phyloP scores from a whole-genome alignment of 2,888 invertebrate species.

The Pollenia angustigena region DNA sequence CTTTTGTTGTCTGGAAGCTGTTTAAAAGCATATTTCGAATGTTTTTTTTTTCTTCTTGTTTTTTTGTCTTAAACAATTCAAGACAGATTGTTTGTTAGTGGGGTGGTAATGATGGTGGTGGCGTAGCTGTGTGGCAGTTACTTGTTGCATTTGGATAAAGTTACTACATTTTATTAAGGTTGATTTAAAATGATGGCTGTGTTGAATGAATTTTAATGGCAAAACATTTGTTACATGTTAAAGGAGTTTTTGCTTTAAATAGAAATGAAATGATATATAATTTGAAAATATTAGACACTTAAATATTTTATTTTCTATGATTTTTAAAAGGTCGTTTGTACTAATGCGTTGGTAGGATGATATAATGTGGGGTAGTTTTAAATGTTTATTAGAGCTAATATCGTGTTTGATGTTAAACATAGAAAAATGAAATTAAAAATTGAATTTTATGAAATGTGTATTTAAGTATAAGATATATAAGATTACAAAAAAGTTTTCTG shows the following conservation, averaged over 20 bases:
- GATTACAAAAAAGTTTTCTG: too few species aligned
- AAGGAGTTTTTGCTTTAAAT: constrained; percentile 25
- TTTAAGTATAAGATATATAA: too few species aligned
- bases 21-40: not conserved
- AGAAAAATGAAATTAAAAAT: too few species aligned
- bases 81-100: not conserved
- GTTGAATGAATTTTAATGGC: constrained; percentile 62
- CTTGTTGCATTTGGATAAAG: constrained; percentile 32
- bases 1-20: constrained; percentile 43
- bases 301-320: not conserved
- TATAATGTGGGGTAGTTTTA: not conserved
- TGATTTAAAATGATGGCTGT: constrained; percentile 55
- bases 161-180: constrained; percentile 61
- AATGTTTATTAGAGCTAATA: not conserved
- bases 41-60: constrained; percentile 4
- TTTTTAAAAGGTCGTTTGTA: not conserved
- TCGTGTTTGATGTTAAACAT: not conserved
- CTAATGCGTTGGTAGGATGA: constrained; percentile 5
- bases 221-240: constrained; percentile 55
- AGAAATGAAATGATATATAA: constrained; percentile 14
- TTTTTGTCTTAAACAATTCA: constrained; percentile 36
- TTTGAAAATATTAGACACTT: not conserved
- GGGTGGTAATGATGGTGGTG: not conserved
- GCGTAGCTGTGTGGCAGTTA: constrained; percentile 22
- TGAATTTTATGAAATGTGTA: too few species aligned